These are phyloP conservation scores for Phengaris alcon DNA, from an alignment of 2,888 invertebrate genomes.

Conservation along the genomic window DNA sequence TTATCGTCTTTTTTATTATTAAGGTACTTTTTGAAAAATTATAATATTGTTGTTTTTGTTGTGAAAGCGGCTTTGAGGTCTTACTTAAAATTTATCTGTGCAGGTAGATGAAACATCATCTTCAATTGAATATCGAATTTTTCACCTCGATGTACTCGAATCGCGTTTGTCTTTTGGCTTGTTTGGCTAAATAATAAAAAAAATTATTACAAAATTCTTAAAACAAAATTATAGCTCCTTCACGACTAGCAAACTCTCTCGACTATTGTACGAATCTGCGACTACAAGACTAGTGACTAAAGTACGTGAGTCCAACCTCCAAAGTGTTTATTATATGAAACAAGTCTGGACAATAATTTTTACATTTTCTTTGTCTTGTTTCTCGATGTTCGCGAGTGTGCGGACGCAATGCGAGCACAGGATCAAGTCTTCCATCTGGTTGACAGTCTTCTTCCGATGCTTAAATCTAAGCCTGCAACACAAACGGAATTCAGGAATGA, in stretches of 20 bases:
- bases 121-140: background rate
- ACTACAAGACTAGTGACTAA: background rate
- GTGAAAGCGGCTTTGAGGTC: background rate
- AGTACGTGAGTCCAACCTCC: too few relatives aligned
- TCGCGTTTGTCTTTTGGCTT: slow-evolving; percentile 1
- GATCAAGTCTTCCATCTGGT: slow-evolving; percentile 70
- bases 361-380: slow-evolving; percentile 70
- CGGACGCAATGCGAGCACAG: slow-evolving; percentile 68
- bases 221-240: background rate
- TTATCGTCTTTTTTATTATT: slow-evolving; percentile 21
- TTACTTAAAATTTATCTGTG: background rate
- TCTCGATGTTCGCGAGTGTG: slow-evolving; percentile 62
- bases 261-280: background rate
- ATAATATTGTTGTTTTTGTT: background rate
- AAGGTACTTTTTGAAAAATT: background rate
- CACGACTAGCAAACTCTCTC: too few relatives aligned
- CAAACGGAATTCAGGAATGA: background rate
- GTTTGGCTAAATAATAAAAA: background rate
- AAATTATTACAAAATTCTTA: background rate
- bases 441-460: slow-evolving; percentile 70
- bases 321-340: too few relatives aligned
- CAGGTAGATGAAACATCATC: background rate
- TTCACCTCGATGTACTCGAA: background rate
- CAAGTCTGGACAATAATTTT: slow-evolving; percentile 42
- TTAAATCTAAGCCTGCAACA: slow-evolving; percentile 63